phyloP scores from a whole-genome alignment of 2,888 invertebrate species.

The Netelia virgata region DNA sequence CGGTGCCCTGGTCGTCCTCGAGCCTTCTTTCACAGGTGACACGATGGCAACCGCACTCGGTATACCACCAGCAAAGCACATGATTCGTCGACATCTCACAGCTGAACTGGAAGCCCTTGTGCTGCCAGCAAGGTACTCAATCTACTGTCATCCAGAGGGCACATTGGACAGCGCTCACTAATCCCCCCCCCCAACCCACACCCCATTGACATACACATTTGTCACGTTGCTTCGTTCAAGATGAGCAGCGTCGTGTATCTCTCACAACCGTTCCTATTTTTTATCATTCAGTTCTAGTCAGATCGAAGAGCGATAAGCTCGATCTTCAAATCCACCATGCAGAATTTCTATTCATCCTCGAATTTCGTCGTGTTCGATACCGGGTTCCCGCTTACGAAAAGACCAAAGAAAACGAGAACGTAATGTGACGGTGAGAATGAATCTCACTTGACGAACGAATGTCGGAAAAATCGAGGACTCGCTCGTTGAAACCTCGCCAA shows the following conservation, averaged over 20 bases:
- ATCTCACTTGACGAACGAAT: constrained; percentile 34
- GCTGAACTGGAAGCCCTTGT: constrained; percentile 96
- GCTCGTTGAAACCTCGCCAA: constrained; percentile 39
- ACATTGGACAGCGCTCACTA: constrained; percentile 83
- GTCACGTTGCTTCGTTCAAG: constrained; percentile 24
- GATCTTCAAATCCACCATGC: not conserved
- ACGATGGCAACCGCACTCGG: constrained; percentile 97
- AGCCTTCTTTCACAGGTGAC: constrained; percentile 97
- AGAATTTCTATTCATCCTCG: not conserved
- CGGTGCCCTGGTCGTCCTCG: constrained; percentile 96
- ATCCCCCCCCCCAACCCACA: constrained; percentile 11
- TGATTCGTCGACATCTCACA: constrained; percentile 95
- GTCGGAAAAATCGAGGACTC: constrained; percentile 16
- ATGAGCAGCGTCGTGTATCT: constrained; percentile 25
- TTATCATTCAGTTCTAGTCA: not conserved
- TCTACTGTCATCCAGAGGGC: constrained; percentile 84
- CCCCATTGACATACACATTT: constrained; percentile 24
- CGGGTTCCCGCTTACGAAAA: constrained; percentile 4
- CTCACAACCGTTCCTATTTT: constrained; percentile 23
- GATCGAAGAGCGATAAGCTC: constrained; percentile 27
- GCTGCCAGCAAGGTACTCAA: constrained; percentile 94
- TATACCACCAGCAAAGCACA: constrained; percentile 96
- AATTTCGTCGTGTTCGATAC: constrained; percentile 27
- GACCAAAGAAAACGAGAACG: constrained; percentile 21
- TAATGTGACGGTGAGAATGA: not conserved